These are phyloP conservation scores for Ceyx melanurus DNA, from an alignment of 2,113 vertebrate genomes.

Conservation along the genomic window DNA sequence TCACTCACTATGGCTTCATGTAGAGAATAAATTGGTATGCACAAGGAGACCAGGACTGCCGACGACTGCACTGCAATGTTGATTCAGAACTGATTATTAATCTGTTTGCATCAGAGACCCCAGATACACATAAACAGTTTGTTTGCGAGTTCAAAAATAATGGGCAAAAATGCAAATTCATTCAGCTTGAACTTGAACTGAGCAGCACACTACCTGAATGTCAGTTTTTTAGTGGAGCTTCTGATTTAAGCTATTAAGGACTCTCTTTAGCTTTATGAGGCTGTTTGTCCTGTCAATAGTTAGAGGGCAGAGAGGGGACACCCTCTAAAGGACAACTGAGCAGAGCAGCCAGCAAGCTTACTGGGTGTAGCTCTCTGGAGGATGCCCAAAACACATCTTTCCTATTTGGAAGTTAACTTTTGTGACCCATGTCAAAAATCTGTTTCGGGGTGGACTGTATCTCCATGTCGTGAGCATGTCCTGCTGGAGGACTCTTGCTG, in stretches of 20 bases:
- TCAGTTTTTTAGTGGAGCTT: background rate
- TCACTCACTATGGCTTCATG: background rate
- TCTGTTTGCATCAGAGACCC: background rate
- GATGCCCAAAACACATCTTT: background rate
- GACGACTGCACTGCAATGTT: background rate
- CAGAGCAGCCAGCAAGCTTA: background rate
- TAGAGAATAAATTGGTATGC: background rate
- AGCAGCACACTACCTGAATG: background rate
- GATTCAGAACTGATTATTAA: background rate
- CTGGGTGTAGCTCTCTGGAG: background rate
- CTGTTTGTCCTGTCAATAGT: background rate
- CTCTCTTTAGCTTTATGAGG: background rate
- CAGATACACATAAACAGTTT: background rate
- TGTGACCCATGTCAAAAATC: background rate
- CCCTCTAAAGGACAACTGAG: background rate
- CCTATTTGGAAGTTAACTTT: background rate
- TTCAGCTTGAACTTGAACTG: background rate
- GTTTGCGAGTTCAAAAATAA: background rate
- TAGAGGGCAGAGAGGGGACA: background rate
- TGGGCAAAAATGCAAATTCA: background rate
- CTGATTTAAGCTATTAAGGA: background rate
- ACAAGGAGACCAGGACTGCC: background rate
- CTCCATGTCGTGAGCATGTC: rapidly evolving
- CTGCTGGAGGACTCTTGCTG: background rate
- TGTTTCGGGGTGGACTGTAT: background rate